Base-by-base conservation (phyloP, 1,140 invertebrate species). In the Camponotus floridanus region DNA sequence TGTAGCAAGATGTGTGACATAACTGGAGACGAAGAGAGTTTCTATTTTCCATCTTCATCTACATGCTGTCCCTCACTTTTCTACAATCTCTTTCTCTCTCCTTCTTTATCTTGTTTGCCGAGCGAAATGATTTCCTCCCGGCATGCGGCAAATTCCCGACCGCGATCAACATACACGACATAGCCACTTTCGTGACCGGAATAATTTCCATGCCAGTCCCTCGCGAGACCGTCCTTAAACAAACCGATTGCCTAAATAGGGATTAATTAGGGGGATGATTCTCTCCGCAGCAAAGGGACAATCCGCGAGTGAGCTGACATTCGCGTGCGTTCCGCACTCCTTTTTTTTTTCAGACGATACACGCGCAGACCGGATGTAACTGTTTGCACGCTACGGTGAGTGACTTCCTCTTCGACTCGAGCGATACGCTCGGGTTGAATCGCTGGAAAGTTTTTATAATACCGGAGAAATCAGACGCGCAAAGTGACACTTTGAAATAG, bases 191-290 rank as follows among this genome's bases (percentile, higher is more conserved):
- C 78, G 76, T 64, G 71, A 83, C 70, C n/a, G 57, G 51, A 61
- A 64, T 55, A 74, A 88, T 88, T 85, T 78, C 79, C 57, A 62
- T 26, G 36, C 13, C 67, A 21, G 18, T 15, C 33, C 59, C 21
- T 62, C 26, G 33, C 45, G 33, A 62, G 59, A 26, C 39, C 61
- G 68, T 39, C 67, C 90, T 91, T 92, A 91, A 91, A 90, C 89
- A 91, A 90, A 91, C 92, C 88, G 88, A 92, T 93, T 90, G 89
- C 78, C 88, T 91, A 93, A 94, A 94, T 91, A 90, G 90, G 86
- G 91, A 93, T 94, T 93, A 93, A 94, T 93, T 92, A 93, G 67
- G 79, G 88, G 90, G 74, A 73, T 87, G 85, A 86, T 91, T 90
- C 48, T 51, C 48, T 51, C 64, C 15, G 68, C 85, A 68, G 64